A percentile compares a stretch with the other conserved stretches of the same genome.
Conservation (phyloP, 2,888 invertebrate genomes). For the Germaria angustata region DNA sequence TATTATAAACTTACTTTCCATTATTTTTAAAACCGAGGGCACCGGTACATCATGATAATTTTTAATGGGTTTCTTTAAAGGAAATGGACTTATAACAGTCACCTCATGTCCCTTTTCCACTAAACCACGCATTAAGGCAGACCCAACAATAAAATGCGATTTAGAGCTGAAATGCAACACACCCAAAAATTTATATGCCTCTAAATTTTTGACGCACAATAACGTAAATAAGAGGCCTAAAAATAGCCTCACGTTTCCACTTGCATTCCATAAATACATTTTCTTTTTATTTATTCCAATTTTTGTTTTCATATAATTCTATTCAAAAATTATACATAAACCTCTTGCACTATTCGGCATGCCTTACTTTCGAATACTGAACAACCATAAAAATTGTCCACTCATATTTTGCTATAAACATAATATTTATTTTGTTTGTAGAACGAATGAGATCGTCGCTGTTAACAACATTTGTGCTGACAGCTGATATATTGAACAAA, state of each 20-base stretch:
- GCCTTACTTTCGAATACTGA: conserved; percentile 31
- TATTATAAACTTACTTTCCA: conserved; percentile 59
- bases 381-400: background rate
- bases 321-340: too few species aligned
- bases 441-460: background rate
- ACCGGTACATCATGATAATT: conserved; percentile 72
- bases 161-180: conserved; percentile 72
- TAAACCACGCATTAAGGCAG: conserved; percentile 75
- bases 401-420: conserved; percentile 3
- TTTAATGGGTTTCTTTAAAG: conserved; percentile 71
- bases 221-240: conserved; percentile 28
- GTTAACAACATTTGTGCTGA: conserved; percentile 22
- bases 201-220: background rate
- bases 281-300: background rate
- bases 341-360: background rate
- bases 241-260: conserved; percentile 33
- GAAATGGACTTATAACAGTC: conserved; percentile 75
- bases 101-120: conserved; percentile 77
- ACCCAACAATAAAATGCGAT: conserved; percentile 77
- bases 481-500: background rate
- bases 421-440: background rate
- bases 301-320: background rate
- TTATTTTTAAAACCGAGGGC: conserved; percentile 46
- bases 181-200: conserved; percentile 71
- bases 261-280: conserved; percentile 54